Evolutionary conservation across 1,140 invertebrate species (phyloP).

Genomic region (Pygmarrhopalites habei): DNA sequence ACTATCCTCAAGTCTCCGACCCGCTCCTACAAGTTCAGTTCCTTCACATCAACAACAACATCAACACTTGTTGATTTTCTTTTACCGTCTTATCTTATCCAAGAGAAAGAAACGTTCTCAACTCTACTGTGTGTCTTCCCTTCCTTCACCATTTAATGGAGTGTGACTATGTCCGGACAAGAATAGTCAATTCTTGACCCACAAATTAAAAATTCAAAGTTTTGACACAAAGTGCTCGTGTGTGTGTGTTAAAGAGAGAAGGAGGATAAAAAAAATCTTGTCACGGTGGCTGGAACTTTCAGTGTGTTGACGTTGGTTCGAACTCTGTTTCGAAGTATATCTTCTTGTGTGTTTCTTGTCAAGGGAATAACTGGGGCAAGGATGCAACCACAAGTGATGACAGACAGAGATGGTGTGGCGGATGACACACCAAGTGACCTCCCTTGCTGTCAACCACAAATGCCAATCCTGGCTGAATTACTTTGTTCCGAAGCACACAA

Average conservation of each 20-base stretch:
- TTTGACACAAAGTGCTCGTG: background rate
- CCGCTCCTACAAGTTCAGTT: background rate
- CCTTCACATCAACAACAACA: background rate
- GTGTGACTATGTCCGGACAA: background rate
- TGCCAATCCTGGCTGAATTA: slow-evolving; percentile 36
- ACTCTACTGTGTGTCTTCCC: background rate
- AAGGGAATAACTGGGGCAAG: too few relatives aligned
- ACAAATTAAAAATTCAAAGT: too few relatives aligned
- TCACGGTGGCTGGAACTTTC: background rate
- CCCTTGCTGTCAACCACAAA: slow-evolving; percentile 33
- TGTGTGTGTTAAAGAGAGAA: background rate
- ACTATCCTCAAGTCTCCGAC: slow-evolving; percentile 25
- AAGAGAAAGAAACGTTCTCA: background rate
- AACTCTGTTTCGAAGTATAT: background rate
- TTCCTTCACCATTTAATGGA: too few relatives aligned
- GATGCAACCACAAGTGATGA: slow-evolving; percentile 28
- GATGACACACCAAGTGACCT: slow-evolving; percentile 28
- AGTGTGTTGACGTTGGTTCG: background rate
- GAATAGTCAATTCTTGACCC: background rate
- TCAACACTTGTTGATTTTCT: slow-evolving; percentile 26
- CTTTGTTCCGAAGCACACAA: slow-evolving; percentile 29
- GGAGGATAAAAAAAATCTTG: background rate
- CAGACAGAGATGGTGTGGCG: slow-evolving; percentile 10
- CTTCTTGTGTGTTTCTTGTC: slow-evolving; percentile 2
- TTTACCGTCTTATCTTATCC: background rate